Evolutionary conservation across 2,113 vertebrate species (phyloP).

Genomic region (Crotalus helleri): DNA sequence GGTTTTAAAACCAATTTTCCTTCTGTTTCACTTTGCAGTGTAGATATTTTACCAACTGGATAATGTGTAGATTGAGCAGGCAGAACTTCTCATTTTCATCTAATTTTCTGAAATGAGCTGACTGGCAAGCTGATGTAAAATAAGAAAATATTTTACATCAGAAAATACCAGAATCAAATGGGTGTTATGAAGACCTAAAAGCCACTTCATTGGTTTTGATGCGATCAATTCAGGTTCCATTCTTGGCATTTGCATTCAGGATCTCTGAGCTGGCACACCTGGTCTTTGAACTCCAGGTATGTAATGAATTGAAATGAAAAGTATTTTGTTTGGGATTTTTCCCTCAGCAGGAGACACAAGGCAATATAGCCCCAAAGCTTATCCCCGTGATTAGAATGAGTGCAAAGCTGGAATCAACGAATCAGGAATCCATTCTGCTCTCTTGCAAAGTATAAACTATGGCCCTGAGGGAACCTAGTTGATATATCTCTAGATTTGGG

Average conservation of each 20-base stretch:
- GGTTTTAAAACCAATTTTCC: background rate
- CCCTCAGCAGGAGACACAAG: background rate
- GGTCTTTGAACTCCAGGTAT: background rate
- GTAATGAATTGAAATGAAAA: slow-evolving; percentile 12
- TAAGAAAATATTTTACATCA: background rate
- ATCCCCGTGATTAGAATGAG: background rate
- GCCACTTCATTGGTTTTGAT: background rate
- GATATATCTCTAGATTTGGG: background rate
- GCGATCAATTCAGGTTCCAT: background rate
- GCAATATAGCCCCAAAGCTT: background rate
- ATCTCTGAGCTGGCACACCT: background rate
- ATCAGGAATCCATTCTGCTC: background rate
- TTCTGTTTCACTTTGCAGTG: background rate
- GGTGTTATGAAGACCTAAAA: background rate
- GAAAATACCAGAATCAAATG: background rate
- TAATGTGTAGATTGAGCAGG: background rate
- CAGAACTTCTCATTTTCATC: background rate
- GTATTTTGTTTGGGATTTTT: background rate
- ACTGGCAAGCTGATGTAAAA: background rate
- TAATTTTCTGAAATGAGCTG: slow-evolving; percentile 1
- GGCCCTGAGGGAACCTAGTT: background rate
- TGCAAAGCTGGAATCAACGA: background rate
- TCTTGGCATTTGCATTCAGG: background rate
- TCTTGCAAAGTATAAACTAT: background rate
- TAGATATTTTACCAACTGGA: background rate